These are phyloP conservation scores for Tetanocera ferruginea DNA, from an alignment of 2,888 invertebrate genomes.

Conservation along the genomic window DNA sequence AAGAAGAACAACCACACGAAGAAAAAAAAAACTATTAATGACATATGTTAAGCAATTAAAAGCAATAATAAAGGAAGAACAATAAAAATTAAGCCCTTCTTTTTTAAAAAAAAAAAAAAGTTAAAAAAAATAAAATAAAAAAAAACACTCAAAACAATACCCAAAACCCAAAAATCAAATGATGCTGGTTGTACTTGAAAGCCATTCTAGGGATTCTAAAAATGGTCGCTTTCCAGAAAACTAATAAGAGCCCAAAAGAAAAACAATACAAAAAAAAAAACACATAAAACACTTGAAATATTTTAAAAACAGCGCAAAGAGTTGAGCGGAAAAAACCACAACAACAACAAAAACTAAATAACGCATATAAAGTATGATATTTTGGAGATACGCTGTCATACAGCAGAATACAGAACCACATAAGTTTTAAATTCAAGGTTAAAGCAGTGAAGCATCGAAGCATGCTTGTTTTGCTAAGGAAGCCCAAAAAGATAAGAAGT, in stretches of 20 bases:
- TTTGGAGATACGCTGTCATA: not conserved
- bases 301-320: too few relatives aligned
- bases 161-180: too few relatives aligned
- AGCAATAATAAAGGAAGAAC: not conserved
- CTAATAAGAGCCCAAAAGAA: not conserved
- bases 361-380: not conserved
- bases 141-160: not conserved
- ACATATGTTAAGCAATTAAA: conserved; percentile 1
- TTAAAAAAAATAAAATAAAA: too few relatives aligned
- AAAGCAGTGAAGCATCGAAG: too few relatives aligned
- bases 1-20: too few relatives aligned
- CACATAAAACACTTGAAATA: too few relatives aligned
- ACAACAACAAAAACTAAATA: not conserved
- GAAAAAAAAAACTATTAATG: not conserved
- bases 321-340: not conserved
- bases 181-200: too few relatives aligned
- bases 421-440: too few relatives aligned
- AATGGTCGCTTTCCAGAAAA: not conserved
- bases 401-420: too few relatives aligned
- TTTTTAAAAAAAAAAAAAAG: too few relatives aligned
- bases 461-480: not conserved
- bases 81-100: not conserved
- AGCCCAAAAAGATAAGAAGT: not conserved
- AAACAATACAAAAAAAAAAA: not conserved
- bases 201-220: not conserved